phyloP scores from a whole-genome alignment of 2,888 invertebrate species.

The Synanthedon tipuliformis region DNA sequence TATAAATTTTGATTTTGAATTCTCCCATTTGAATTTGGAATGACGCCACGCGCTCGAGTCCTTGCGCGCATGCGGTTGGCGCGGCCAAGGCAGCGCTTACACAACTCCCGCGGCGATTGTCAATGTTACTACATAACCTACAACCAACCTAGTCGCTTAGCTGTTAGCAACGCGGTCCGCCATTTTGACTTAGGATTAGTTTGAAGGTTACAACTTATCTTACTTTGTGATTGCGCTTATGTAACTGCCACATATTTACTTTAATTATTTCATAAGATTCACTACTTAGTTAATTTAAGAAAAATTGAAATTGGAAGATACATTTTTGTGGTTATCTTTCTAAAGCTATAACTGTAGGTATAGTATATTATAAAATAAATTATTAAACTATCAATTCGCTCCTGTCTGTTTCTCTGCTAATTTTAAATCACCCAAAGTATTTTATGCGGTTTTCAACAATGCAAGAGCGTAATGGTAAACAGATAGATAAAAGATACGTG shows the following conservation, averaged over 20 bases:
- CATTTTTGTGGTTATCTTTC: no score
- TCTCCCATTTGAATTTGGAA: background rate
- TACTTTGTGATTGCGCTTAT: no score
- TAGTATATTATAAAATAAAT: background rate
- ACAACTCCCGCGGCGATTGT: constrained; percentile 42
- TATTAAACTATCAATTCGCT: no score
- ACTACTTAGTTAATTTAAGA: no score
- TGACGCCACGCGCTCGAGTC: constrained; percentile 18
- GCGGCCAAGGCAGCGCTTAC: constrained; percentile 49
- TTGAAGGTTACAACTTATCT: constrained; percentile 19
- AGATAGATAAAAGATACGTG: constrained; percentile 1
- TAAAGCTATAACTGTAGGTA: no score
- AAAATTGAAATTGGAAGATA: no score
- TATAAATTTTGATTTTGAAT: no score
- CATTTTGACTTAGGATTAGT: constrained; percentile 36
- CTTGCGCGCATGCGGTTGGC: constrained; percentile 33
- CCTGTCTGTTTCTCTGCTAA: background rate
- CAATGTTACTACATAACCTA: constrained; percentile 61
- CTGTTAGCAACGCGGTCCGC: constrained; percentile 15
- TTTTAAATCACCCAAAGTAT: background rate
- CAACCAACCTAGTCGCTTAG: constrained; percentile 14
- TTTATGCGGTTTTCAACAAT: background rate
- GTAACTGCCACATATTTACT: no score
- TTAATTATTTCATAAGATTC: no score
- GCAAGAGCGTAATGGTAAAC: no score